These are phyloP conservation scores for Syndactyla subalaris DNA, from an alignment of 2,797 vertebrate genomes.

Conservation along the genomic window DNA sequence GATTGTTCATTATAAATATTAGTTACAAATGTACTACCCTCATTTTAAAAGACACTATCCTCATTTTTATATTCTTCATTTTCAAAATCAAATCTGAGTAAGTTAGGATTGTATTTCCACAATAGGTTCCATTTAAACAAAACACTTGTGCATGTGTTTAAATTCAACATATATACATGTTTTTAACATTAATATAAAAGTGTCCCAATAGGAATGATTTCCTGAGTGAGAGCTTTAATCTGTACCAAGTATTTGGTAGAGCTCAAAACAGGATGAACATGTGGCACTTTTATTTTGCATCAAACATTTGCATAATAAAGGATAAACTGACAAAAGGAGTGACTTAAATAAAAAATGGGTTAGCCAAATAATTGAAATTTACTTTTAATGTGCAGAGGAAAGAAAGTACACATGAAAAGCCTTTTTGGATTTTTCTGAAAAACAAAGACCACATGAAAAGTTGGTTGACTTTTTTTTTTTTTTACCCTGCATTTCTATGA, in stretches of 20 bases:
- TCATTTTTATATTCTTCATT: not conserved
- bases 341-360: not conserved
- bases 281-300: constrained; percentile 32
- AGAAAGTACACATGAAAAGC: not conserved
- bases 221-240: constrained; percentile 30
- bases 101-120: not conserved
- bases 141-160: not conserved
- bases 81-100: not conserved
- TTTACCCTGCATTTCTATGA: not conserved
- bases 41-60: not conserved
- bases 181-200: constrained; percentile 27
- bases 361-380: constrained; percentile 28
- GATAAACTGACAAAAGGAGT: constrained; percentile 4
- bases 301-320: constrained; percentile 39
- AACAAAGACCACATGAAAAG: constrained; percentile 28
- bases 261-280: constrained; percentile 27
- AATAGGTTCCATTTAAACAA: not conserved
- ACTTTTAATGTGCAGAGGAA: not conserved
- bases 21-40: not conserved
- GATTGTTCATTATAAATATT: not conserved
- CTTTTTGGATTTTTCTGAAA: not conserved
- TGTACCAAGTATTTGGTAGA: constrained; percentile 2
- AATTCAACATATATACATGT: not conserved
- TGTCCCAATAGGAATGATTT: not conserved
- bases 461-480: not conserved